phyloP scores from a whole-genome alignment of 2,888 invertebrate genomes.

The Apotomis capreana region DNA sequence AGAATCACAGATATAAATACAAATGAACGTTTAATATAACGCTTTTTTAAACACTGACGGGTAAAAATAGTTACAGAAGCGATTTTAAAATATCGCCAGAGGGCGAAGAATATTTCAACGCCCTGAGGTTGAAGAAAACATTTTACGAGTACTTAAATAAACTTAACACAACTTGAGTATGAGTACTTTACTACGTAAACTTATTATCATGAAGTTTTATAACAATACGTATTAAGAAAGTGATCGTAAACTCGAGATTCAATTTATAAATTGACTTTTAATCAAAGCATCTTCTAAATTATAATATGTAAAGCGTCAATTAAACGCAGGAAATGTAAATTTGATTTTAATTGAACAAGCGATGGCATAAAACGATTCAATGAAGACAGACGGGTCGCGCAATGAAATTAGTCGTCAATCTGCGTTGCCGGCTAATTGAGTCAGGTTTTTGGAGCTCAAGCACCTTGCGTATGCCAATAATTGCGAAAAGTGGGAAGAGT shows the following conservation, averaged over 20 bases:
- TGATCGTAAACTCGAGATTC: constrained; percentile 21
- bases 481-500: neutral
- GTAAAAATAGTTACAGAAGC: too few species aligned
- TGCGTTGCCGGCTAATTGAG: constrained; percentile 45
- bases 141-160: too few species aligned
- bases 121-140: too few species aligned
- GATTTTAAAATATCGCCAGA: too few species aligned
- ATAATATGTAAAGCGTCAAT: constrained; percentile 53
- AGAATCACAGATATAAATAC: too few species aligned
- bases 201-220: neutral
- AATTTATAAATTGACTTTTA: constrained; percentile 24
- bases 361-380: constrained; percentile 65
- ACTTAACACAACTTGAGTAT: too few species aligned
- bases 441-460: constrained; percentile 41
- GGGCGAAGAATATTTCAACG: too few species aligned
- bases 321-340: constrained; percentile 64
- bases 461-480: constrained; percentile 28
- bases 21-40: too few species aligned
- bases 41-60: too few species aligned
- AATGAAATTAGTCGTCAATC: constrained; percentile 60
- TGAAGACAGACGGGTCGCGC: constrained; percentile 61
- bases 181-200: neutral
- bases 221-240: constrained; percentile 1
- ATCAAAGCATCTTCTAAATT: constrained; percentile 38
- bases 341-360: constrained; percentile 74